Evolutionary conservation across 1,140 invertebrate species (phyloP), one percentile per base, ranked within the genome.

Genomic region (Drosophila leontia): DNA sequence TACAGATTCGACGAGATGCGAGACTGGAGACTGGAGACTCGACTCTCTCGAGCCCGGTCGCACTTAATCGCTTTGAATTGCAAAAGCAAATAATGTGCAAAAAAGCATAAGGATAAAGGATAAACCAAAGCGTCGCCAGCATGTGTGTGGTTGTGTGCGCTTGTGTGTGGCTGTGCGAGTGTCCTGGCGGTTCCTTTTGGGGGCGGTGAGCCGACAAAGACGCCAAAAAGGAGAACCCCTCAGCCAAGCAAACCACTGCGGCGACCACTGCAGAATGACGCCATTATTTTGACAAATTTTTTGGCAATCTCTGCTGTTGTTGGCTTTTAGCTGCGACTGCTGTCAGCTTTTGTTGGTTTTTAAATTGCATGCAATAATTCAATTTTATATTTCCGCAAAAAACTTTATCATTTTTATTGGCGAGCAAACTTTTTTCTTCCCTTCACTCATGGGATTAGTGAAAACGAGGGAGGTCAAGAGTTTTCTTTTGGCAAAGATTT

Each of bases 211-310:
- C 47, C 47, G 47, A 48, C 47, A 48, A 48, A 48, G 47, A 48
- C 47, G 47, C 47, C 23, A 29, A 32, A 48, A n/a, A 48, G 47
- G 47, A 48, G 47, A 29, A 29, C 6, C 26, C 26, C 26, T 6
- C 23, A 29, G 26, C 26, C 26, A 29, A 29, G 26, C 6, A 29
- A 29, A 29, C 47, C 47, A 48, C 68, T 70, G 63, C 71, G 84
- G 63, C 80, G 84, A 77, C 85, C 81, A 88, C 82, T 90, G 85
- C 82, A 82, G 81, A 90, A 91, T 85, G 82, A 85, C 90, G 90
- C 90, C 86, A 91, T 91, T 91, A 87, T 87, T 90, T 91, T 91
- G 85, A 91, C 90, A 91, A 91, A 91, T 91, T 91, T 88, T 91
- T 91, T 91, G 90, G 90, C 90, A 91, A 80, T 78, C 80, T 51